Conservation (phyloP, 2,797 vertebrate genomes). For the Acanthis flammea region DNA sequence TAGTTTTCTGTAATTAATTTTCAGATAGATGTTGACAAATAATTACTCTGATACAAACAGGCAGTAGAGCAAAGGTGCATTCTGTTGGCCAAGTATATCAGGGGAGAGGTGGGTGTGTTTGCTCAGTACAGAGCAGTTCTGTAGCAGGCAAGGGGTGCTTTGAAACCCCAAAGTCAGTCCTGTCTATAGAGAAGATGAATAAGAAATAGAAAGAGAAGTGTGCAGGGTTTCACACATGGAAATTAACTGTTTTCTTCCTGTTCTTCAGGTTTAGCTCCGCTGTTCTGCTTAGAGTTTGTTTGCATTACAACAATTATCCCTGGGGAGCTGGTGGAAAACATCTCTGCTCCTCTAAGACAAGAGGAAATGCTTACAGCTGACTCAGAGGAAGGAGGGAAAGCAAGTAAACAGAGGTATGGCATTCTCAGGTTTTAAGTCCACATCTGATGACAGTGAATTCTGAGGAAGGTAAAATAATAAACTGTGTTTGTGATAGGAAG, state of each 20-base stretch:
- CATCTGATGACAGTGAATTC: background rate
- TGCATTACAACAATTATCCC: background rate
- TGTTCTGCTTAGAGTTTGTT: background rate
- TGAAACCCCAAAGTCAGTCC: background rate
- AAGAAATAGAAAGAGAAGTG: background rate
- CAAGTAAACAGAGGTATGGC: background rate
- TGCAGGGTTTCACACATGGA: background rate
- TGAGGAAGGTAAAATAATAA: background rate
- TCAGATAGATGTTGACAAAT: background rate
- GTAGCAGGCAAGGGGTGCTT: background rate
- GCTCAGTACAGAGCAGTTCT: background rate
- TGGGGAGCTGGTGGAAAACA: background rate
- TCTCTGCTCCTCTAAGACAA: background rate
- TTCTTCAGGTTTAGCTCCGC: background rate
- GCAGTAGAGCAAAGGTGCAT: background rate
- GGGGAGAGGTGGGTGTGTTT: background rate
- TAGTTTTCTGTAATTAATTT: background rate
- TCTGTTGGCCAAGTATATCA: background rate
- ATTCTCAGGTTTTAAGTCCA: background rate
- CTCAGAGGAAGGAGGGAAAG: background rate
- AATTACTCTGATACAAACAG: background rate
- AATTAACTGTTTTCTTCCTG: background rate
- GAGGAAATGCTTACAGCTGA: background rate
- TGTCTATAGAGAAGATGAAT: constrained; percentile 11
- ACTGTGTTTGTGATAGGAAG: background rate